Base-by-base conservation (phyloP, 2,113 vertebrate species). In the Cheilinus undulatus region DNA sequence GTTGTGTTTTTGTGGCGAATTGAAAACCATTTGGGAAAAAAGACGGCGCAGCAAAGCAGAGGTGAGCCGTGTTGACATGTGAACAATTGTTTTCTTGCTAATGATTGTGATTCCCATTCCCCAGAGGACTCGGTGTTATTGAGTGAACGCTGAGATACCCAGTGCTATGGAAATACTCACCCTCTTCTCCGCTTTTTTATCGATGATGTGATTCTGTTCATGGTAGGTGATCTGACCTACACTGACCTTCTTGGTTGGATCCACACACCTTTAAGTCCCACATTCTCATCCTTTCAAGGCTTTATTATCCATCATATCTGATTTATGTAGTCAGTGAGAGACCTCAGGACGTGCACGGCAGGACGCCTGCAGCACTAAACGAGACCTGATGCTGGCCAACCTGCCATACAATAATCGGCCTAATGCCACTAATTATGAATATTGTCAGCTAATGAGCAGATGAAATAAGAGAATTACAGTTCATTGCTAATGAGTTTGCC, bases 361-460 rank as follows among this genome's bases (percentile, higher is more conserved):
- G 77, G 69, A 58, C 3, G 67, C 75, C 32, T 52, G 6, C 66
- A 52, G 63, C 62, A 23, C 63, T 34, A 70, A 82, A 43, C 2
- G 6, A 48, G 23, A 50, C 63, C 64, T 27, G 69, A 42, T 32
- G 64, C 60, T 46, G 43, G 57, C 74, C 73, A 62, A 79, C 58
- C 80, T 77, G 58, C 73, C 62, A 59, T 61, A 62, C 68, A 56
- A 67, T 85, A 74, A 88, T 84, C 15, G 20, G 66, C 72, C 76
- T 86, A 83, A 87, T 88, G 74, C 80, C 75, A 50, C 82, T 89
- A 85, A 89, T 92, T 85, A 91, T 76, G 72, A 89, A 91, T 87
- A 87, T 71, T 82, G 83, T 87, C 50, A 17, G 61, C 78, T 89
- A 92, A 93, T 85, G 88, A 89, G 86, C 54, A 78, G 87, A 89